Conservation (phyloP, 2,888 invertebrate species). For the Matsumyia berberina region DNA sequence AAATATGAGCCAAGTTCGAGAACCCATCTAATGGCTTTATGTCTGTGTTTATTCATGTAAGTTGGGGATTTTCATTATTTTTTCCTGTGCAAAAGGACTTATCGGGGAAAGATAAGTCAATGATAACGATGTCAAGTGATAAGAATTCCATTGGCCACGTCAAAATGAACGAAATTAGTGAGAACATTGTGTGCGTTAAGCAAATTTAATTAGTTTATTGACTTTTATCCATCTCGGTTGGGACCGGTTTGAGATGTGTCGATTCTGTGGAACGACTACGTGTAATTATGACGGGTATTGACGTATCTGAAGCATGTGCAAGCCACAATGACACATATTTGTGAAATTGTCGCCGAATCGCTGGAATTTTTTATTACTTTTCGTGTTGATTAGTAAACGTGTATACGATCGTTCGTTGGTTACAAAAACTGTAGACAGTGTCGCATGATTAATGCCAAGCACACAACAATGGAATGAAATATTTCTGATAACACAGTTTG, state of each 20-base stretch:
- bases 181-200: constrained; percentile 5
- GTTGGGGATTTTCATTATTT: constrained; percentile 11
- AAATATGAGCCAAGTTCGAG: constrained; percentile 75
- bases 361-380: neutral
- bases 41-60: constrained; percentile 77
- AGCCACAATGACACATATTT: neutral
- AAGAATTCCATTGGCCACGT: neutral
- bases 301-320: neutral
- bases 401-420: too few species aligned
- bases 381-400: neutral
- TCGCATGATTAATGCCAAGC: too few species aligned
- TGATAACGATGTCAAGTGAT: neutral
- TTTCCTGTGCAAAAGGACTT: neutral
- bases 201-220: constrained; percentile 30
- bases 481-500: too few species aligned
- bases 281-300: neutral
- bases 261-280: neutral
- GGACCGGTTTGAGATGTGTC: constrained; percentile 1
- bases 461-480: too few species aligned
- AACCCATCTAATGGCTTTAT: constrained; percentile 74
- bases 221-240: neutral
- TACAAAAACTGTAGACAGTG: too few species aligned
- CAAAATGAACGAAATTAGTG: neutral
- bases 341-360: neutral
- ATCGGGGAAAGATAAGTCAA: constrained; percentile 1